A percentile compares a stretch with the other conserved stretches of the same genome.
These are phyloP conservation scores for Morpho deidamia DNA, from an alignment of 2,888 invertebrate genomes.

Conservation along the genomic window DNA sequence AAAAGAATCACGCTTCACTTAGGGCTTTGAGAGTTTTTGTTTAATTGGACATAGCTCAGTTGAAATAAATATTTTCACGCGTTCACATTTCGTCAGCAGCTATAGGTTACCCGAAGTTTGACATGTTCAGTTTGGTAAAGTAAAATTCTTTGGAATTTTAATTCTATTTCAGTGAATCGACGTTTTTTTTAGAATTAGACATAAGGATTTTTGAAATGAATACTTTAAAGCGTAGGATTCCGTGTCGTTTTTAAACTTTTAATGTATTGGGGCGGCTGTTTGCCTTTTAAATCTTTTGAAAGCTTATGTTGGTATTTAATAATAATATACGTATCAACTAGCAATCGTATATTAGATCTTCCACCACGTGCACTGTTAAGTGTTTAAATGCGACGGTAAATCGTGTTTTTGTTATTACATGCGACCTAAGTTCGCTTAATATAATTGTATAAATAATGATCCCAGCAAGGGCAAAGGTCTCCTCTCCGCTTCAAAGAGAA, in stretches of 20 bases:
- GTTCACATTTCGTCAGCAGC: slow-evolving; percentile 35
- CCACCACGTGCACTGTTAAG: too few species aligned
- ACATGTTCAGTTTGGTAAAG: slow-evolving; percentile 17
- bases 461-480: too few species aligned
- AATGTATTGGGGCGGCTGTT: too few species aligned
- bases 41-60: slow-evolving; percentile 13
- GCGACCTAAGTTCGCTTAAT: too few species aligned
- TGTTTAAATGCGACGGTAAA: too few species aligned
- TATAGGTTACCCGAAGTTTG: slow-evolving; percentile 23
- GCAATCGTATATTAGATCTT: too few species aligned
- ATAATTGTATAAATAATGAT: too few species aligned
- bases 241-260: neutral
- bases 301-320: too few species aligned
- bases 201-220: neutral
- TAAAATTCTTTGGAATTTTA: slow-evolving; percentile 3
- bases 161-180: slow-evolving; percentile 7
- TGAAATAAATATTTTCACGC: slow-evolving; percentile 21
- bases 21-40: slow-evolving; percentile 12
- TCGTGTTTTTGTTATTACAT: too few species aligned
- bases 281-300: too few species aligned
- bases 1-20: slow-evolving; percentile 6
- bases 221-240: neutral
- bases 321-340: too few species aligned
- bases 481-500: too few species aligned
- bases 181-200: neutral